These are phyloP conservation scores for Scomber japonicus DNA, from an alignment of 2,113 vertebrate species.

Conservation along the genomic window DNA sequence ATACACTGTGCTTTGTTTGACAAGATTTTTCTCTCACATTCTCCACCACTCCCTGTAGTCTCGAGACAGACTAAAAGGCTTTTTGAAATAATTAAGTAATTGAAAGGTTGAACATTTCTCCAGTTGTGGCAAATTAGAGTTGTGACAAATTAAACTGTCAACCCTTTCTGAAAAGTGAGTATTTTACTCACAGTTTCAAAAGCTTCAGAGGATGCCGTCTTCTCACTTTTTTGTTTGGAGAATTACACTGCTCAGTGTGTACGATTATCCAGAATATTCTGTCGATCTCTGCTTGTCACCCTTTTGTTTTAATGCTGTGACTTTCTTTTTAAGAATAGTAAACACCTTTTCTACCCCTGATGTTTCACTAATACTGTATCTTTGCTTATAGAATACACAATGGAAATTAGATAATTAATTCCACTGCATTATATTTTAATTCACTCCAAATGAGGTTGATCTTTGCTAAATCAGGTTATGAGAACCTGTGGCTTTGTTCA, in stretches of 20 bases:
- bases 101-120: slow-evolving; percentile 28
- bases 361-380: slow-evolving; percentile 26
- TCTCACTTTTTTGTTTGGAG: slow-evolving; percentile 41
- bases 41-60: not conserved
- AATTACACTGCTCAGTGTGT: slow-evolving; percentile 19
- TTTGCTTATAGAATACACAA: slow-evolving; percentile 45
- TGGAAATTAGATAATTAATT: slow-evolving; percentile 68
- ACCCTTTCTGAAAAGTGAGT: slow-evolving; percentile 21
- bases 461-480: slow-evolving; percentile 73
- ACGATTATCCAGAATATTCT: slow-evolving; percentile 29
- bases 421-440: slow-evolving; percentile 68
- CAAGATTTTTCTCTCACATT: not conserved
- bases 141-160: slow-evolving; percentile 42
- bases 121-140: slow-evolving; percentile 42
- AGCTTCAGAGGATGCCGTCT: slow-evolving; percentile 17
- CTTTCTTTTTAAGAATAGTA: slow-evolving; percentile 22
- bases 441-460: slow-evolving; percentile 71
- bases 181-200: slow-evolving; percentile 35
- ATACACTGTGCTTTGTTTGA: not conserved
- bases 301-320: slow-evolving; percentile 7
- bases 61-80: not conserved
- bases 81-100: slow-evolving; percentile 30
- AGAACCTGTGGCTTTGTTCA: slow-evolving; percentile 77
- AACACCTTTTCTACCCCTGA: not conserved
- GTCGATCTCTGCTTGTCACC: slow-evolving; percentile 38